Conservation (phyloP, 2,888 invertebrate genomes). For the Drosophila pseudotalamancana region DNA sequence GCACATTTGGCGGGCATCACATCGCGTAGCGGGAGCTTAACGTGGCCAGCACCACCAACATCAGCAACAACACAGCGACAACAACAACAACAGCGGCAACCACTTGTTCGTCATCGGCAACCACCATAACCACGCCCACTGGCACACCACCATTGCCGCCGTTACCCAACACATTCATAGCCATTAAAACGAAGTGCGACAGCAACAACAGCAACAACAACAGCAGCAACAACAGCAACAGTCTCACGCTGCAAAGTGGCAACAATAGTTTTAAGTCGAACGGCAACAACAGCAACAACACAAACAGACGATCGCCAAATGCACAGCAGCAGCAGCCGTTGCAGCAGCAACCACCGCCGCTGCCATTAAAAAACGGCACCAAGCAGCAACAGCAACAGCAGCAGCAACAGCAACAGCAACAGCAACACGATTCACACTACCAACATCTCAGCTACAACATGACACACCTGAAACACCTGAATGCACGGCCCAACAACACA, state of each 20-base stretch:
- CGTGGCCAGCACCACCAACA: slow-evolving; percentile 64
- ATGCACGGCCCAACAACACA: slow-evolving; percentile 70
- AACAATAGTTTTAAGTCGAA: slow-evolving; percentile 71
- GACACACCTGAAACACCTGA: slow-evolving; percentile 71
- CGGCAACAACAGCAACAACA: slow-evolving; percentile 62
- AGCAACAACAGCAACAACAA: slow-evolving; percentile 54
- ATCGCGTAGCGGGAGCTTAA: slow-evolving; percentile 85
- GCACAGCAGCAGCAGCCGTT: slow-evolving; percentile 59
- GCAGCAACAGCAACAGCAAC: slow-evolving; percentile 41
- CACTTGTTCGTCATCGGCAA: slow-evolving; percentile 65
- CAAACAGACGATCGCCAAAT: slow-evolving; percentile 55
- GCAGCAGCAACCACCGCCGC: slow-evolving; percentile 71
- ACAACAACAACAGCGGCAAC: slow-evolving; percentile 56
- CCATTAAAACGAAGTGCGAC: slow-evolving; percentile 73
- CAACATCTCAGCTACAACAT: slow-evolving; percentile 66
- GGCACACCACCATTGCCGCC: slow-evolving; percentile 81
- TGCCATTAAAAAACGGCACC: slow-evolving; percentile 77
- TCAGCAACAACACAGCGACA: slow-evolving; percentile 60
- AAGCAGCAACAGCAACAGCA: slow-evolving; percentile 51
- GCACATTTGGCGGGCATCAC: slow-evolving; percentile 85
- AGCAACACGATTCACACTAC: slow-evolving; percentile 64
- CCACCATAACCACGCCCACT: slow-evolving; percentile 72
- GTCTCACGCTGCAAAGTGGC: slow-evolving; percentile 63
- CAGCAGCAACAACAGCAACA: slow-evolving; percentile 65
- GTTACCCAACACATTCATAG: slow-evolving; percentile 79